Conservation (phyloP, 2,888 invertebrate species). For the Spodoptera littoralis region DNA sequence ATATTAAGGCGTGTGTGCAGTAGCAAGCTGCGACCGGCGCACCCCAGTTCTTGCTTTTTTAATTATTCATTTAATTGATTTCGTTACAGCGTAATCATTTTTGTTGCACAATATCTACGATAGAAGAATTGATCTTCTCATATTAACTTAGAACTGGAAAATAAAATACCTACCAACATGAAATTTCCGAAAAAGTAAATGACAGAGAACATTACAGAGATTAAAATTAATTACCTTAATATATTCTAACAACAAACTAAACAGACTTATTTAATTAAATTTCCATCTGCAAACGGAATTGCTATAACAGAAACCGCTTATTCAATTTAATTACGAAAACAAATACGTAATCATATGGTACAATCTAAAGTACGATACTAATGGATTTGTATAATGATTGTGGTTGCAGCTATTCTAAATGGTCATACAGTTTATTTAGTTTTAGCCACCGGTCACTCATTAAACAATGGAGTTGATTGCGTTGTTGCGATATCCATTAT, state of each 20-base stretch:
- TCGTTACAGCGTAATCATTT: too few species aligned
- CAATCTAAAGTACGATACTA: conserved; percentile 73
- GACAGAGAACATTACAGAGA: conserved; percentile 14
- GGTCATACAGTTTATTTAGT: conserved; percentile 78
- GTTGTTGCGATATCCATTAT: conserved; percentile 83
- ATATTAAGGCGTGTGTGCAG: too few species aligned
- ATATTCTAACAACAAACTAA: conserved; percentile 20
- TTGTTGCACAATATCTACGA: too few species aligned
- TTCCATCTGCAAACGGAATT: conserved; percentile 51
- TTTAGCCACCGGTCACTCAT: conserved; percentile 83
- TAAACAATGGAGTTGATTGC: conserved; percentile 86
- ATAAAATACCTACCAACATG: conserved; percentile 11
- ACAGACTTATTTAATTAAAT: conserved; percentile 39
- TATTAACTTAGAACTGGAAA: too few species aligned
- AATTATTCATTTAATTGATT: too few species aligned
- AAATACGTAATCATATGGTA: conserved; percentile 65
- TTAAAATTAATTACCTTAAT: conserved; percentile 26
- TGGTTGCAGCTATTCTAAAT: conserved; percentile 79
- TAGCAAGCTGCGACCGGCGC: too few species aligned
- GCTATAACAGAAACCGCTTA: conserved; percentile 61
- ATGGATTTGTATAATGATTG: conserved; percentile 77
- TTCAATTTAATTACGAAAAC: conserved; percentile 71
- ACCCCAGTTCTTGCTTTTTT: too few species aligned
- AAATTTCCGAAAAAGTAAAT: conserved; percentile 23
- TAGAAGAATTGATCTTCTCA: too few species aligned